Evolutionary conservation across 2,888 invertebrate genomes (phyloP).

Genomic region (Spisula subtruncata): DNA sequence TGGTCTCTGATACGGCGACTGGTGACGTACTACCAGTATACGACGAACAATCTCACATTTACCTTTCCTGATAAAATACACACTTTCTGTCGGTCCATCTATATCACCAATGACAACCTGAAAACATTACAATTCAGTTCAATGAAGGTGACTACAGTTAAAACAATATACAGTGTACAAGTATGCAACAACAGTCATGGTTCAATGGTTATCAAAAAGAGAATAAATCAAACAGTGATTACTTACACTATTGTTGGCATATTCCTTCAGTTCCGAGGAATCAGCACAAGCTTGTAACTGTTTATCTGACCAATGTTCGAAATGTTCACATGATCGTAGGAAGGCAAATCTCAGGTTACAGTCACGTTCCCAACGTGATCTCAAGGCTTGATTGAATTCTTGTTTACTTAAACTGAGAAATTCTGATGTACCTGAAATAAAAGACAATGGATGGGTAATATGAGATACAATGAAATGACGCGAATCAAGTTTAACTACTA

Average conservation of each 20-base stretch:
- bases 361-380: slow-evolving; percentile 72
- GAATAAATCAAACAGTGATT: no score
- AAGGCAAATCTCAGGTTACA: slow-evolving; percentile 70
- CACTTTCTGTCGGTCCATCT: slow-evolving; percentile 62
- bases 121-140: no score
- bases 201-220: no score
- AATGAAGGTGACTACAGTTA: no score
- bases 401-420: slow-evolving; percentile 78
- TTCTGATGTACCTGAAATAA: slow-evolving; percentile 46
- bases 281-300: slow-evolving; percentile 74
- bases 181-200: no score
- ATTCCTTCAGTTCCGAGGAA: slow-evolving; percentile 72
- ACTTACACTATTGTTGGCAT: slow-evolving; percentile 73
- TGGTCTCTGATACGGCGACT: slow-evolving; percentile 74
- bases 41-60: slow-evolving; percentile 75
- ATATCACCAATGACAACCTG: slow-evolving; percentile 74
- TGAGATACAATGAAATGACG: no score
- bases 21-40: slow-evolving; percentile 68
- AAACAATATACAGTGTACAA: neutral
- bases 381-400: slow-evolving; percentile 79
- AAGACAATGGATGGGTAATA: no score
- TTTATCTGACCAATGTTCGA: slow-evolving; percentile 70
- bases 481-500: no score
- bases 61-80: slow-evolving; percentile 76
- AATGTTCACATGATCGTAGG: slow-evolving; percentile 68